A percentile compares a stretch with the other conserved stretches of the same genome.
These are phyloP conservation scores for Agrochola litura DNA, from an alignment of 2,888 invertebrate genomes.

Conservation along the genomic window DNA sequence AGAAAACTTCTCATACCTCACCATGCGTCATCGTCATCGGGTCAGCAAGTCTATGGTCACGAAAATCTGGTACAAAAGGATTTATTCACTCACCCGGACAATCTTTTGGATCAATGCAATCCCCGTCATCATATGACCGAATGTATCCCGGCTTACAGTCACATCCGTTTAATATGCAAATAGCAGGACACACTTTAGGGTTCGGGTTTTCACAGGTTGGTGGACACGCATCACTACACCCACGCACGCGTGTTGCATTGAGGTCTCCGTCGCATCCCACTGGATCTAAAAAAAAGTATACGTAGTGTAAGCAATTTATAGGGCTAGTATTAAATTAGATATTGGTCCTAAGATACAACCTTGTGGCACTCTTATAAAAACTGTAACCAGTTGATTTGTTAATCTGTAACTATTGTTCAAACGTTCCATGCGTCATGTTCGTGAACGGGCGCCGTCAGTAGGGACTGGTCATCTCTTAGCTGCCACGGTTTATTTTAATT, in stretches of 20 bases:
- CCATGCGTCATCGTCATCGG: not conserved
- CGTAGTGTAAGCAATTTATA: not conserved
- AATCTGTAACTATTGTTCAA: too few species aligned
- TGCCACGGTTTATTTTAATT: too few species aligned
- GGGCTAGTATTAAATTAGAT: not conserved
- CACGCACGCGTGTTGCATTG: constrained; percentile 66
- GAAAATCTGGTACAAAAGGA: not conserved
- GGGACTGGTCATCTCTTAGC: too few species aligned
- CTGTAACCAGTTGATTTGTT: not conserved
- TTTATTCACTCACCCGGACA: constrained; percentile 50
- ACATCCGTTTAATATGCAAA: constrained; percentile 65
- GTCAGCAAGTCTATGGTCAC: not conserved
- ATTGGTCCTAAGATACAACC: not conserved
- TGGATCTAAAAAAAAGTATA: constrained; percentile 27
- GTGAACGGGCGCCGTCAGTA: too few species aligned
- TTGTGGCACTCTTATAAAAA: not conserved
- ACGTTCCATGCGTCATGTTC: too few species aligned
- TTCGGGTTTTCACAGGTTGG: constrained; percentile 63
- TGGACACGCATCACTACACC: constrained; percentile 66
- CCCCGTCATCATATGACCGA: constrained; percentile 44
- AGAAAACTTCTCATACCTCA: not conserved
- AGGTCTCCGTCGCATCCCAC: constrained; percentile 66
- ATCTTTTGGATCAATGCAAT: constrained; percentile 69
- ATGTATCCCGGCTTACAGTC: constrained; percentile 71
- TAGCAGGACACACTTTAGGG: constrained; percentile 16